Evolutionary conservation across 2,797 vertebrate species (phyloP).

Genomic region (Loris lydekkerianus): DNA sequence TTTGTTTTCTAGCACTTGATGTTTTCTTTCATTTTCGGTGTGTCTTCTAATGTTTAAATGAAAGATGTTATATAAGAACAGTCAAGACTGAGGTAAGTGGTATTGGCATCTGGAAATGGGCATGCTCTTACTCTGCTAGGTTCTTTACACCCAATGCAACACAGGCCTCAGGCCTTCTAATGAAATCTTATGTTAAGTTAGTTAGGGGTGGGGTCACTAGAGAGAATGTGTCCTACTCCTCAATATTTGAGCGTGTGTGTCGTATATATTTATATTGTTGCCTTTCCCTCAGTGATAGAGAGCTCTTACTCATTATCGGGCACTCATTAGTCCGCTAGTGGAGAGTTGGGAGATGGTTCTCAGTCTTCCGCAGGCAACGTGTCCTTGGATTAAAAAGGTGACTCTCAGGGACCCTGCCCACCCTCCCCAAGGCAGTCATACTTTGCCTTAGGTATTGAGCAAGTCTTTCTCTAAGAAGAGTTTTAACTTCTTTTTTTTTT

Average conservation of each 20-base stretch:
- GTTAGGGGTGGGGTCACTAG: neutral
- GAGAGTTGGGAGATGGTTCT: accelerated
- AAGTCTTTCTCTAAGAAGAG: neutral
- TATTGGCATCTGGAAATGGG: neutral
- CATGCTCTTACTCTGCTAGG: neutral
- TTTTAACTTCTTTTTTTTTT: neutral
- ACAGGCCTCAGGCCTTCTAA: neutral
- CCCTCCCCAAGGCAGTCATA: neutral
- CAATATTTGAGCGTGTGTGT: neutral
- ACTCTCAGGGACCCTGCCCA: neutral
- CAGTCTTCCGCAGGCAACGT: neutral
- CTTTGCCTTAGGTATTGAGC: neutral
- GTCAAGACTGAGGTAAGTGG: neutral
- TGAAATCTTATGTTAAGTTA: neutral
- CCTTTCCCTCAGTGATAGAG: neutral
- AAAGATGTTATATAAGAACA: neutral
- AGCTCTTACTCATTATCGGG: neutral
- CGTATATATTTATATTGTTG: neutral
- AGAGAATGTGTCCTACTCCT: neutral
- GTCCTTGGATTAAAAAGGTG: neutral
- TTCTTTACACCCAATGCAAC: neutral
- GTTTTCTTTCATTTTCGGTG: neutral
- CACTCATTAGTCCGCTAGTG: neutral
- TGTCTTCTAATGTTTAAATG: neutral
- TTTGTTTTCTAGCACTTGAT: neutral